Percentiles rank a stretch among this genome's conserved stretches.
Conservation (phyloP, 2,888 invertebrate species). For the Drosophila vallismaia region DNA sequence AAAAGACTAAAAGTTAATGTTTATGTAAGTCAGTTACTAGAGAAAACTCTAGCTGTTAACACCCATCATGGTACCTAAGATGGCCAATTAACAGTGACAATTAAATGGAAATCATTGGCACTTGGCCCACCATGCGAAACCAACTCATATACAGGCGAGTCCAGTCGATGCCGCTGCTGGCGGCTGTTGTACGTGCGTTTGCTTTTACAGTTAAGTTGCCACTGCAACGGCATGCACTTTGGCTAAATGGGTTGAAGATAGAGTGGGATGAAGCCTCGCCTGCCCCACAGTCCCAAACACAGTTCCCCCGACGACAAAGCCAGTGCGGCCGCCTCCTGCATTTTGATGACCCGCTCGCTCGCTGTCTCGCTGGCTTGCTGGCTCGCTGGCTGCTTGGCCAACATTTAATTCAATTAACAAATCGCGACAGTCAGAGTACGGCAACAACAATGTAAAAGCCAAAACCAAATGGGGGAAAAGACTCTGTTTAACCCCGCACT, state of each 20-base stretch:
- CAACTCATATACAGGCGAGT: constrained; percentile 48
- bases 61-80: not conserved
- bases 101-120: constrained; percentile 18
- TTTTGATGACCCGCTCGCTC: constrained; percentile 69
- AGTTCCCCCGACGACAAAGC: constrained; percentile 18
- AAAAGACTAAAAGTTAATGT: not conserved
- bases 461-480: not conserved
- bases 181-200: constrained; percentile 67
- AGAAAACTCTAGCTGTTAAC: not conserved
- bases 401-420: constrained; percentile 78
- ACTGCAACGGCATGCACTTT: constrained; percentile 54
- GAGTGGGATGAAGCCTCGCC: constrained; percentile 3
- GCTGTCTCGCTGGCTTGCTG: constrained; percentile 35
- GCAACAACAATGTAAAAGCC: constrained; percentile 15
- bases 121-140: constrained; percentile 44
- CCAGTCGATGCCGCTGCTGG: constrained; percentile 5
- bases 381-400: constrained; percentile 41
- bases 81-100: constrained; percentile 21
- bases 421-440: constrained; percentile 60
- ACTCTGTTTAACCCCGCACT: constrained; percentile 43
- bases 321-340: constrained; percentile 59
- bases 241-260: constrained; percentile 66
- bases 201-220: constrained; percentile 69
- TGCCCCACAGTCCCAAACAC: constrained; percentile 27
- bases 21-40: not conserved